Base-by-base conservation (phyloP, 2,113 vertebrate species). In the Poecilia latipinna region DNA sequence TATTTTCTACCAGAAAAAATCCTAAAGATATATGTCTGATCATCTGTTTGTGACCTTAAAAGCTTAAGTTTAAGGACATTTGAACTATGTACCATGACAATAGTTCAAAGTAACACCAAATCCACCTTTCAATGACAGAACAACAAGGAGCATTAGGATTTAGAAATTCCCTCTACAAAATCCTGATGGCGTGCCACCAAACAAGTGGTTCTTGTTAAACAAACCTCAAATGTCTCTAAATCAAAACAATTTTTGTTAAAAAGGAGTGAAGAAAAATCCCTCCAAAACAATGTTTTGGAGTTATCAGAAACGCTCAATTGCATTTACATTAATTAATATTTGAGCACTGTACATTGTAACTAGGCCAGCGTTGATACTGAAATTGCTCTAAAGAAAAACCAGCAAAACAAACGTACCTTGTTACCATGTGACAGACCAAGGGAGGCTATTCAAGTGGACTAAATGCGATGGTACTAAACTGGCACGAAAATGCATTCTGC, bases 401-500 rank as follows among this genome's bases (percentile, higher is more conserved):
- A 19, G 44, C 44, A 64, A 69, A 70, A 63, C 57, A 44, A 61
- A 42, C 44, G 39, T 57, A 8, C 1, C n/a, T 39, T 82, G 29
- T 65, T 67, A 78, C 78, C 66, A 68, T 22, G 44, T 19, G 28
- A 51, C 35, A 42, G 39, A 42, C 13, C 1, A 44, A 75, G 61
- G 63, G 12, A 65, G 19, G 63, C 31, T 51, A 86, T 62, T 67
- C 48, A 74, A 80, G 70, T 66, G 67, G 37, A 77, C 2, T 15
- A 48, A 63, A 35, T 48, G 24, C 32, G 19, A 4, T 17, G 68
- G 75, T 48, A 35, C 32, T 69, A 68, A 70, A 54, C 48, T 54
- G 48, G 48, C 24, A 57, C 8, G 24, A 57, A n/a, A 68, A 86
- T 17, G 35, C 44, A 67, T 74, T 73, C 75, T 77, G 74, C 68